Percentiles rank a stretch among this genome's conserved stretches.
Evolutionary conservation across 2,797 vertebrate genomes (phyloP).

Genomic region (Menidia menidia): DNA sequence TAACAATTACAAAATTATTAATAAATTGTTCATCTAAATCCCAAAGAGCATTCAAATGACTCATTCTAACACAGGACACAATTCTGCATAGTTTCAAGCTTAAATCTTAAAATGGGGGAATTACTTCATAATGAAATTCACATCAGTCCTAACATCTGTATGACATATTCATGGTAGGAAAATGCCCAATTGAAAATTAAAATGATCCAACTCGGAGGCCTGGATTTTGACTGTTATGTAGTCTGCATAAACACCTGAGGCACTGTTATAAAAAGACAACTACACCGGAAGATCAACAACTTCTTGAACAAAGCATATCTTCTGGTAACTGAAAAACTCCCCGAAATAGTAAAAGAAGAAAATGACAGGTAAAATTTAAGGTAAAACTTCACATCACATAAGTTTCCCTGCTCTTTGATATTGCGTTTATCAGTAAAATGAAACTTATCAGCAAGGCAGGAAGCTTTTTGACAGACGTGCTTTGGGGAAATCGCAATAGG

Average conservation of each 20-base stretch:
- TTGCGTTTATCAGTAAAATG: constrained; percentile 29
- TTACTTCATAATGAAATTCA: no score
- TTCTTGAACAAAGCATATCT: background rate
- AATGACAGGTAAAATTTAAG: constrained; percentile 22
- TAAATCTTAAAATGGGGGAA: no score
- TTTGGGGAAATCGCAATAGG: constrained; percentile 12
- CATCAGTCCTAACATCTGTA: background rate
- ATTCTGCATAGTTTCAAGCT: background rate
- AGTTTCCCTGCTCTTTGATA: background rate
- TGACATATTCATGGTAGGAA: no score
- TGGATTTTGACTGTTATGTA: background rate
- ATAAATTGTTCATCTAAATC: background rate
- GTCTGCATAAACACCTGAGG: background rate
- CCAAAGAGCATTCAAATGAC: background rate
- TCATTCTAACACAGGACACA: no score
- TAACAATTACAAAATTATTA: background rate
- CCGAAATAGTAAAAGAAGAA: background rate
- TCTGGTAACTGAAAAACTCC: background rate
- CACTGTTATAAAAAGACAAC: background rate
- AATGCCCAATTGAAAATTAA: no score
- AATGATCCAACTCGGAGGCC: no score
- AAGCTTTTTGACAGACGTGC: constrained; percentile 22
- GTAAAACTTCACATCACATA: background rate
- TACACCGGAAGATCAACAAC: background rate
- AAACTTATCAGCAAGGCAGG: constrained; percentile 21